Conservation (phyloP, 2,797 vertebrate genomes). For the Acanthis flammea region DNA sequence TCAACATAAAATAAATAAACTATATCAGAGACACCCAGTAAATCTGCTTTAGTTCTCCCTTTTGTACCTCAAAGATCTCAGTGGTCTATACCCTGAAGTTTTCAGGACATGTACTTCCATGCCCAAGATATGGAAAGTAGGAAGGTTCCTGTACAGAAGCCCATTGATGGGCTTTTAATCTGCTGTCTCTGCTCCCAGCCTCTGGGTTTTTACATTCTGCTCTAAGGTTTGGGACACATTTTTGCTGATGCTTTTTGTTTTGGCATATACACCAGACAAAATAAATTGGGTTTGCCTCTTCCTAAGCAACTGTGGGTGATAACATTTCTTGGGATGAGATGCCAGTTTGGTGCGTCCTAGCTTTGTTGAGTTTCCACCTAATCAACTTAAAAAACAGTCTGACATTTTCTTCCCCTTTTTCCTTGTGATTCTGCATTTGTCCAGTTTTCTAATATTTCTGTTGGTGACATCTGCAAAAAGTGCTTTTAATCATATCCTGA, state of each 20-base stretch:
- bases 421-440: background rate
- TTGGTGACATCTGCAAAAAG: background rate
- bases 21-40: background rate
- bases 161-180: background rate
- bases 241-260: background rate
- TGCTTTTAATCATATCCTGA: background rate
- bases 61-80: background rate
- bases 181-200: rapidly evolving
- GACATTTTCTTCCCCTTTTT: background rate
- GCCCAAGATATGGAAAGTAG: background rate
- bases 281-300: background rate
- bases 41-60: background rate
- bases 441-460: background rate
- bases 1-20: background rate
- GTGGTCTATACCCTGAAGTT: background rate
- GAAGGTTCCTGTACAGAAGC: background rate
- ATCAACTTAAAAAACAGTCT: background rate
- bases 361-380: background rate
- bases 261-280: background rate
- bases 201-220: background rate
- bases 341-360: background rate
- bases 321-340: background rate
- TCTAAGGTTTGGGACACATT: background rate
- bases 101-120: background rate
- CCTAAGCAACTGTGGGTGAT: background rate